Conservation (phyloP, 2,888 invertebrate species). For the Sminthurinus aureus region DNA sequence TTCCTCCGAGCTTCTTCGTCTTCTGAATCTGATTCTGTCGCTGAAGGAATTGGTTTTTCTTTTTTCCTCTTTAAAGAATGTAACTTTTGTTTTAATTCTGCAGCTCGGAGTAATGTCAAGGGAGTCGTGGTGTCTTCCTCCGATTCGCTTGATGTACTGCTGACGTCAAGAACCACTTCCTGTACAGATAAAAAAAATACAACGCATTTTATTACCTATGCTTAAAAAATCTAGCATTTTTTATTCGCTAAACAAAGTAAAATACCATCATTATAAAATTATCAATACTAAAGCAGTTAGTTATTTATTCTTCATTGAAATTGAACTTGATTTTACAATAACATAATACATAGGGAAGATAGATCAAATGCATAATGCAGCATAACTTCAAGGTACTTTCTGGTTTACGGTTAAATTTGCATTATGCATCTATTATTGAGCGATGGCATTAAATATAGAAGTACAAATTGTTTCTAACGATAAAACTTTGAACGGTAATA, state of each 20-base stretch:
- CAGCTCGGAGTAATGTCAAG: constrained; percentile 78
- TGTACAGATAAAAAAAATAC: constrained; percentile 29
- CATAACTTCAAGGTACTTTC: too few species aligned
- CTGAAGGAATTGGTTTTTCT: background rate
- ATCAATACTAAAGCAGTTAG: too few species aligned
- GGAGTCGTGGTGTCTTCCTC: constrained; percentile 83
- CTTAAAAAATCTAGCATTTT: background rate
- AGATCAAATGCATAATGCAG: too few species aligned
- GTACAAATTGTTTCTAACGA: too few species aligned
- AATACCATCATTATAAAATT: background rate
- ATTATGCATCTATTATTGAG: too few species aligned
- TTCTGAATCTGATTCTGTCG: constrained; percentile 9
- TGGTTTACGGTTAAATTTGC: too few species aligned
- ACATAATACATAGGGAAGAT: too few species aligned
- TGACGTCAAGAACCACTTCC: constrained; percentile 80
- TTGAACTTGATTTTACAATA: too few species aligned
- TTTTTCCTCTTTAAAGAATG: constrained; percentile 61
- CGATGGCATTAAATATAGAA: too few species aligned
- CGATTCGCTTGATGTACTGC: constrained; percentile 91
- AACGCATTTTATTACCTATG: background rate
- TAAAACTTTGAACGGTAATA: too few species aligned
- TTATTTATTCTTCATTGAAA: too few species aligned
- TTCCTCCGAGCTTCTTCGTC: constrained; percentile 23
- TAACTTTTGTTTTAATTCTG: constrained; percentile 69
- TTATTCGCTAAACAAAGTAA: background rate